Base-by-base conservation (phyloP, 1,140 invertebrate species). In the Zophobas morio region DNA sequence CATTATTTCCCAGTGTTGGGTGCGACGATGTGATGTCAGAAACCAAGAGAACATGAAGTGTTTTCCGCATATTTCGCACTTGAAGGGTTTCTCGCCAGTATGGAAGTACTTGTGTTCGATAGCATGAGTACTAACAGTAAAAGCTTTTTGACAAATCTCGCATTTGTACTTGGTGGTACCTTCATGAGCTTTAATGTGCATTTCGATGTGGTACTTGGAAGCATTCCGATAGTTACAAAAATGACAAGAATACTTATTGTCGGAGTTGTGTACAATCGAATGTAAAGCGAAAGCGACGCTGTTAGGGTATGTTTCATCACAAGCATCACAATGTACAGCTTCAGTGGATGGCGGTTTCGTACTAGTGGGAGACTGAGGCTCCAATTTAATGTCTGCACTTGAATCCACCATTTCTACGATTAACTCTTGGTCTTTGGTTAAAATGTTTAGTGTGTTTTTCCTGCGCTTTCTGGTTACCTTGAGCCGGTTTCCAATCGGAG, bases 1-100 rank as follows among this genome's bases (percentile, higher is more conserved):
- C 57, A 85, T 81, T 32, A 86, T 82, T 75, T 86, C 85, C 82
- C 84, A 85, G 75, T 86, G 85, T 56, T 85, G 84, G 5, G 85
- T 83, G 34, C 84, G 78, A 8, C 84, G 42, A 73, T 86, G 85
- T 2, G 84, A 84, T 0, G 84, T 84, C n/a, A 86, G 72, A 56
- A 85, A 85, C 84, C 84, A 86, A 0, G 84, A 85, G 42, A 85
- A 85, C 84, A 85, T 85, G 56, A 85, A 86, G 56, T 85, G 82
- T 76, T 90, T 89, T 0, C 89, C 90, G 82, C 92, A 93, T 1
- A 90, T 84, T 74, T 90, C 86, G 79, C 92, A 93, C 6, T 88
- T 84, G 80, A 89, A 93, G 0, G 91, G 91, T 75, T 90, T 90
- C 71, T 90, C 87, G 0, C 90, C 89, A 0, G 88, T 90, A 74